Conservation (phyloP, 2,888 invertebrate species). For the Archips crataeganus region DNA sequence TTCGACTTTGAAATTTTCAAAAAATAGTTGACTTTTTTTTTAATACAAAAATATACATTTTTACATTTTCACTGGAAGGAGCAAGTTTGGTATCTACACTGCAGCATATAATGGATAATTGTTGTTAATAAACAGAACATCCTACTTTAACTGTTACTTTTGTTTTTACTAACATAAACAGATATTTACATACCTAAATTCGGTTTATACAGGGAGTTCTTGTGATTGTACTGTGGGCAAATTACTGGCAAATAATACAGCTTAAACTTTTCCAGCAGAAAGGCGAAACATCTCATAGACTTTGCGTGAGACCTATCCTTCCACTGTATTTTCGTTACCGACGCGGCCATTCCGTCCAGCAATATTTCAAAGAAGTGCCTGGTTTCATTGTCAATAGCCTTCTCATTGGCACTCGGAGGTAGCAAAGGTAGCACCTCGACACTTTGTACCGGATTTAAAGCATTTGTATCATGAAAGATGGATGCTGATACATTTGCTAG, state of each 20-base stretch:
- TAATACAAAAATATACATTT: too few species aligned
- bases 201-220: slow-evolving; percentile 93
- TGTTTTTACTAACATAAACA: neutral
- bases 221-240: slow-evolving; percentile 93
- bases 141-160: too few species aligned
- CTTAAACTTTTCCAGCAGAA: slow-evolving; percentile 96
- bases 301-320: slow-evolving; percentile 92
- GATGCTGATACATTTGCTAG: slow-evolving; percentile 85
- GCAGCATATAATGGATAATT: too few species aligned
- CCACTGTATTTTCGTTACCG: slow-evolving; percentile 96
- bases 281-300: slow-evolving; percentile 94
- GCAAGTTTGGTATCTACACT: too few species aligned
- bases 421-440: slow-evolving; percentile 92
- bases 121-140: too few species aligned
- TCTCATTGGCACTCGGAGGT: slow-evolving; percentile 94
- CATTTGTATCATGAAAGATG: slow-evolving; percentile 90
- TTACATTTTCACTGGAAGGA: too few species aligned
- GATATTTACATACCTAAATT: slow-evolving; percentile 87
- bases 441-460: slow-evolving; percentile 91
- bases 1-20: too few species aligned
- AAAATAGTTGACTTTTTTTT: too few species aligned
- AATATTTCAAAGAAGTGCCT: slow-evolving; percentile 95
- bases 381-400: slow-evolving; percentile 93
- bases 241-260: slow-evolving; percentile 95
- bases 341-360: slow-evolving; percentile 96